Evolutionary conservation across 2,888 invertebrate species (phyloP).

Genomic region (Epistrophe grossulariae): DNA sequence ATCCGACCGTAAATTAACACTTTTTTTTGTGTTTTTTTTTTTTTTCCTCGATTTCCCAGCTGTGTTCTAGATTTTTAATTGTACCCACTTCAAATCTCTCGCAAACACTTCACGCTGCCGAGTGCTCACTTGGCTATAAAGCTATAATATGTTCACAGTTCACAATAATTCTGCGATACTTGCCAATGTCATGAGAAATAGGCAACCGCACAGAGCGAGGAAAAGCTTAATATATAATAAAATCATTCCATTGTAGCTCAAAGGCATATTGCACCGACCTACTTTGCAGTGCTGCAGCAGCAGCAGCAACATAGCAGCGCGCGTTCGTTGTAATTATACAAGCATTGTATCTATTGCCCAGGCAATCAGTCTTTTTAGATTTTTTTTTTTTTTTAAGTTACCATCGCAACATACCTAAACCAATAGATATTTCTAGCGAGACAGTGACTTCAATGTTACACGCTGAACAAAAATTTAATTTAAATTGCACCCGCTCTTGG

Average conservation of each 20-base stretch:
- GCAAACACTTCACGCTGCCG: constrained; percentile 40
- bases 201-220: constrained; percentile 59
- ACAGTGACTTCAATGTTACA: constrained; percentile 59
- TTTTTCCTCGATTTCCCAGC: constrained; percentile 62
- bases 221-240: constrained; percentile 57
- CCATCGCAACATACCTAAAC: constrained; percentile 20
- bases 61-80: constrained; percentile 75
- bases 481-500: constrained; percentile 69
- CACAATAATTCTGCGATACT: constrained; percentile 68
- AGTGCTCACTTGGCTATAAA: no score
- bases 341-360: constrained; percentile 65
- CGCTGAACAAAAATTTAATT: constrained; percentile 60
- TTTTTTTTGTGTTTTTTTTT: constrained; percentile 54
- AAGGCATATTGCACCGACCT: constrained; percentile 75
- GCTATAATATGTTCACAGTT: no score
- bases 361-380: constrained; percentile 35
- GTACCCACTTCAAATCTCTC: constrained; percentile 56
- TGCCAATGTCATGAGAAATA: constrained; percentile 75
- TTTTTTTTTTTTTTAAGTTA: background rate
- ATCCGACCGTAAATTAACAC: constrained; percentile 71
- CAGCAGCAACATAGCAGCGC: background rate
- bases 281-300: constrained; percentile 40
- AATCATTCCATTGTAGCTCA: constrained; percentile 72
- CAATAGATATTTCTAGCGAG: background rate
- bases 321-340: constrained; percentile 63